Evolutionary conservation across 2,888 invertebrate species (phyloP), one percentile per base, ranked within the genome.

Genomic region (Diogma glabrata): DNA sequence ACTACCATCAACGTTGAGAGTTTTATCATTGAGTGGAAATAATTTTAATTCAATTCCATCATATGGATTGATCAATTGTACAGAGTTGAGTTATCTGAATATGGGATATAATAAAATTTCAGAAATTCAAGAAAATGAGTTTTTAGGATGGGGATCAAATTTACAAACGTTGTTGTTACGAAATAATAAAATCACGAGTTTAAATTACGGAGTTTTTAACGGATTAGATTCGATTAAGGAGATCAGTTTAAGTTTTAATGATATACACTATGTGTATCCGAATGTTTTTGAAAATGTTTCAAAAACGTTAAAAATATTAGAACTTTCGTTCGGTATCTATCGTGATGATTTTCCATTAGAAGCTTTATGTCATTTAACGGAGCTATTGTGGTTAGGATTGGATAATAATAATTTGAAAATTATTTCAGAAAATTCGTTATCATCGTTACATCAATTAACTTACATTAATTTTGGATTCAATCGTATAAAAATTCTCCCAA

Each of bases 231-330:
- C 84, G 58, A 76, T 95, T 58, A 84, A 85, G 62, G 92, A 93
- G 70, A 78, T 95, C 57, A 89, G 88, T 70, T 72, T 95, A 57
- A 92, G 92, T 64, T 91, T 93, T 70, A 95, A 95, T 69, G 84
- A 87, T 62, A 77, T 95, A 56, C 81, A 82, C 60, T 82, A 84
- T 62, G 78, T 94, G 58, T 86, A 89, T 64, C 79, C 82, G 22
- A 79, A 85, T 63, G 84, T 89, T 16, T 89, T 93, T 65, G 75
- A 77, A 53, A 86, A 87, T 60, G 75, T 91, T 53, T 81, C 84
- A 28, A 77, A 79, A 50, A 81, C 81, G 19, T 71, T 93, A 49
- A 86, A 87, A 67, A 86, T 86, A 55, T 71, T 93, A 33, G 92
- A 92, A 67, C 76, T 91, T 50, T 90, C 91, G 55, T 89, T 89